Base-by-base conservation (phyloP, 2,888 invertebrate species). In the Neoitamus cyanurus region DNA sequence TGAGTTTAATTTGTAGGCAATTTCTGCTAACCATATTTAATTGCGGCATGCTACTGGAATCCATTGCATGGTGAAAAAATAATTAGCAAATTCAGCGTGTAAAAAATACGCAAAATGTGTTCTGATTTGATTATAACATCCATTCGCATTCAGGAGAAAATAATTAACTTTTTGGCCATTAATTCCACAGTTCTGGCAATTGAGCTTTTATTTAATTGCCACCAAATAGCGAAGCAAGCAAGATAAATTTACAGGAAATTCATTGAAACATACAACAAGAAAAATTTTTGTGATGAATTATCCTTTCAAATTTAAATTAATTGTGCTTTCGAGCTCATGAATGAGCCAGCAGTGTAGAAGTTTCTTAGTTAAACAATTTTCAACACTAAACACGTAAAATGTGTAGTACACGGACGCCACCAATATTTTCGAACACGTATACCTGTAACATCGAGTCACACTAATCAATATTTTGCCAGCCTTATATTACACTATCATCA, bases 1-100 rank as follows among this genome's bases (percentile, higher is more conserved):
- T 75, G 31, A 28, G 75, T 37, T 75, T 75, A 75, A 75, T 75
- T 75, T 75, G 75, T 36, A 75, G 75, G 75, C 75, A 75, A 75
- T 75, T 75, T 36, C 42, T 75, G 75, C 36, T 75, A 37, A 75
- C 75, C 75, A 36, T 75, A 34, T 75, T 42, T 75, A 34, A 20
- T 75, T 75, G 75, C 20, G 75, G 34, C 58, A 20, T 75, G 37
- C 36, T 75, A 20, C 20, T 37, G 20, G 7, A 36, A 75, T 48
- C 9, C 48, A 48, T 48, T 36, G 20, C 73, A 20, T 36, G 36
- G 34, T 37, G 36, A 25, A 37, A 73, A 75, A 37, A 75, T 75
- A 75, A 75, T 75, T 36, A 75, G 20, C 75, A 20, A 31, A 75
- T 34, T 75, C 36, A 15, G 34, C 31, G 13, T 70, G 31, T 13